These are phyloP conservation scores for Epirrhoe alternata DNA, from an alignment of 2,888 invertebrate genomes.

Conservation along the genomic window DNA sequence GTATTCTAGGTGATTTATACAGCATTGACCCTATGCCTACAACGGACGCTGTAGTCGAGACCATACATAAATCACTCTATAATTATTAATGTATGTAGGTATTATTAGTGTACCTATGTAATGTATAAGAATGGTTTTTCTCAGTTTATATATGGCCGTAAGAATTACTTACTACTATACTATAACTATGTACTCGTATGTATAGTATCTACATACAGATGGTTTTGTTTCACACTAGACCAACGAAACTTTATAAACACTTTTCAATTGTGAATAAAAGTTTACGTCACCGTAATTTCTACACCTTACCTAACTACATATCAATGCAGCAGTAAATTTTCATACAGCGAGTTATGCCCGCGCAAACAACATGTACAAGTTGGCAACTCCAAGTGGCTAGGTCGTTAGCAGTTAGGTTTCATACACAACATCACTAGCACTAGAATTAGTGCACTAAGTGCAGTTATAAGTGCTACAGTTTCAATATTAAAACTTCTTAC, in stretches of 20 bases:
- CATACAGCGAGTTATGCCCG: constrained; percentile 39
- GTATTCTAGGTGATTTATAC: neutral
- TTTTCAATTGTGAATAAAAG: too few species aligned
- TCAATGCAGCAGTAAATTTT: constrained; percentile 36
- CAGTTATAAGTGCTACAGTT: neutral
- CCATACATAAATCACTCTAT: too few species aligned
- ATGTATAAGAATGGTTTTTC: too few species aligned
- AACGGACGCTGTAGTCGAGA: too few species aligned
- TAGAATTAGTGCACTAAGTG: neutral
- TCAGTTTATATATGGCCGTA: too few species aligned
- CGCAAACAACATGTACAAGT: constrained; percentile 49
- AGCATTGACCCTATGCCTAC: constrained; percentile 3
- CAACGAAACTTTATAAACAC: too few species aligned
- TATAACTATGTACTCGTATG: too few species aligned
- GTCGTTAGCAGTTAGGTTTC: constrained; percentile 47
- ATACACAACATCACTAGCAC: constrained; percentile 13
- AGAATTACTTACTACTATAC: too few species aligned
- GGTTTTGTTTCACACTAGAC: too few species aligned
- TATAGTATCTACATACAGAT: too few species aligned
- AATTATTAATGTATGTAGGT: too few species aligned
- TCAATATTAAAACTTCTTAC: neutral
- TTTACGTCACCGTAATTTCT: neutral
- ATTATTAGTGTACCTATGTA: too few species aligned
- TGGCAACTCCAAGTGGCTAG: constrained; percentile 57
- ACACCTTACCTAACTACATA: neutral